Evolutionary conservation across 2,888 invertebrate genomes (phyloP).

Genomic region (Oeneis ivallda): DNA sequence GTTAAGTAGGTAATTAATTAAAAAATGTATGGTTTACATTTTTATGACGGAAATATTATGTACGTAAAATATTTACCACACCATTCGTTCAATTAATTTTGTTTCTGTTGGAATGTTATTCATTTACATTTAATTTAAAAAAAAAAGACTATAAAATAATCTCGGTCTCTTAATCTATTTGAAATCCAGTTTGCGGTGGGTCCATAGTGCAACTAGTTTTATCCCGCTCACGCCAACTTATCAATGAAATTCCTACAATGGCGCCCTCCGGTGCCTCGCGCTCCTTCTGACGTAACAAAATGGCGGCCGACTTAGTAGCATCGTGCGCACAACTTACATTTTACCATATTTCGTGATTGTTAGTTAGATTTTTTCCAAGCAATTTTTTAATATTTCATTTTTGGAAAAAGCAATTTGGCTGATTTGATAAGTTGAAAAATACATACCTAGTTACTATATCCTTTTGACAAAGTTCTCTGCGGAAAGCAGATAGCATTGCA

Average conservation of each 20-base stretch:
- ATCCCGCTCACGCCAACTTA: constrained; percentile 73
- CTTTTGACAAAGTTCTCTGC: too few species aligned
- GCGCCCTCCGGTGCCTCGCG: constrained; percentile 68
- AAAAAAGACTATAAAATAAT: background rate
- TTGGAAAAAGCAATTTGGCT: too few species aligned
- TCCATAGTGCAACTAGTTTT: constrained; percentile 54
- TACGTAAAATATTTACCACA: too few species aligned
- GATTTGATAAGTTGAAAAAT: too few species aligned
- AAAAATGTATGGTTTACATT: too few species aligned
- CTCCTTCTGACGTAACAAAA: constrained; percentile 76
- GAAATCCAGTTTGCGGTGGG: constrained; percentile 39
- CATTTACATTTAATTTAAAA: background rate
- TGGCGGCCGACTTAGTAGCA: constrained; percentile 53
- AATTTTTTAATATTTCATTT: background rate
- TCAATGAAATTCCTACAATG: constrained; percentile 75
- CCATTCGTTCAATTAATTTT: background rate
- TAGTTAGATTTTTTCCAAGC: background rate
- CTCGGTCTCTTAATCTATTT: constrained; percentile 31
- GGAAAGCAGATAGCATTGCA: too few species aligned
- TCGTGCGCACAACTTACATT: constrained; percentile 7
- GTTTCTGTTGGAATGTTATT: background rate
- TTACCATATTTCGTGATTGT: constrained; percentile 6
- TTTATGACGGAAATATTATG: too few species aligned
- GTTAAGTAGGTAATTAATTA: too few species aligned
- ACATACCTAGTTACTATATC: too few species aligned